Base-by-base conservation (phyloP, 1,140 invertebrate genomes). In the Onthophagus taurus region DNA sequence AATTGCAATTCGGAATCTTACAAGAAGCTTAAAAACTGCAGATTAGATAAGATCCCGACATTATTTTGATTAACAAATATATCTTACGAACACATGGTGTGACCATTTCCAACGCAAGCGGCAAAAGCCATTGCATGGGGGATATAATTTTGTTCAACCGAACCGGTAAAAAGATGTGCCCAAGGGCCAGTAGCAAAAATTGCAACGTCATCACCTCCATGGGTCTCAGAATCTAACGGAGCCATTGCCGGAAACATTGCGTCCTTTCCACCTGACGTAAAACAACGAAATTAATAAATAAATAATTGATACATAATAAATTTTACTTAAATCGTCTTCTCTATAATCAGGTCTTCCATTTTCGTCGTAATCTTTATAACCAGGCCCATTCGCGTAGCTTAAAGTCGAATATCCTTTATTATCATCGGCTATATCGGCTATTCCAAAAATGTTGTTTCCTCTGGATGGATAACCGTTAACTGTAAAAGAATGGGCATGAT, bases 341-440 rank as follows among this genome's bases (percentile, higher is more conserved):
- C 35, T 23, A 8, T 42, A 14, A 16, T 66, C 54, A 36, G 63
- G 45, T 42, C 71, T 53, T 16, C 46, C 31, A 12, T 53, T 49
- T 24, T 50, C 19, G 12, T 29, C 30, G 2, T 52, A 44, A 37
- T 35, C 49, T 51, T 56, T 63, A 47, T 72, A 72, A 3, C 81
- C 80, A 1, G 82, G 82, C 1, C 85, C 85, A 65, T 85, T 86
- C 7, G 79, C 77, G 56, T 88, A 87, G 1, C 72, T 72, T 2
- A 90, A 66, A 0, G 81, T 85, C 44, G 81, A 74, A 58, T 83
- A 86, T 0, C 79, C 76, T 48, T 78, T 16, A 4, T 50, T 41
- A 70, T 78, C 35, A 64, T 64, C 36, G 19, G 78, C 81, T 13
- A 41, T 55, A 5, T 42, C 58, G 29, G 52, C 59, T n/a, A 58